Conservation (phyloP, 2,888 invertebrate species). For the Conus canariensis region DNA sequence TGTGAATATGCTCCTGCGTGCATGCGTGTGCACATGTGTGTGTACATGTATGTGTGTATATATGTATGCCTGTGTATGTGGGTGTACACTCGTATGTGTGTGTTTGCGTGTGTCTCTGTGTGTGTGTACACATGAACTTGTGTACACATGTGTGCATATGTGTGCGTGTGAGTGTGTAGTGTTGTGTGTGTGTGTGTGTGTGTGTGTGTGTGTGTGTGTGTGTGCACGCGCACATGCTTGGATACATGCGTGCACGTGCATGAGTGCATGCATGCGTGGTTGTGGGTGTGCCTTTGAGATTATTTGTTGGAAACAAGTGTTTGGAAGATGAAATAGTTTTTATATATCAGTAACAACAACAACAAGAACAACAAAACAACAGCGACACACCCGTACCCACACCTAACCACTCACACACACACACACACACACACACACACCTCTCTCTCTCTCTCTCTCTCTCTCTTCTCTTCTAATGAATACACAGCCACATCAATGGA, state of each 20-base stretch:
- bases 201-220: constrained; percentile 3
- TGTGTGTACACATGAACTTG: not conserved
- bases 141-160: not conserved
- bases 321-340: no score
- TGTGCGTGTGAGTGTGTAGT: not conserved
- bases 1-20: constrained; percentile 17
- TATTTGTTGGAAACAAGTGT: no score
- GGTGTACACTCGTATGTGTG: not conserved
- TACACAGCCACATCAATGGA: no score
- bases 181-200: constrained; percentile 24
- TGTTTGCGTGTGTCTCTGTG: not conserved
- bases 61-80: not conserved
- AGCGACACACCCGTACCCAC: no score
- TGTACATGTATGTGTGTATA: not conserved
- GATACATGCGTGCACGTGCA: not conserved
- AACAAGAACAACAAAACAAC: no score
- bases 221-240: not conserved
- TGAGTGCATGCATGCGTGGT: not conserved
- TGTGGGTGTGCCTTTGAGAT: not conserved
- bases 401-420: no score
- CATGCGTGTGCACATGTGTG: not conserved
- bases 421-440: no score
- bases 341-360: not conserved
- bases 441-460: no score
- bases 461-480: no score